Percentiles rank a stretch among this genome's conserved stretches.
phyloP scores from a whole-genome alignment of 2,888 invertebrate genomes.

The Conchocele bisecta region DNA sequence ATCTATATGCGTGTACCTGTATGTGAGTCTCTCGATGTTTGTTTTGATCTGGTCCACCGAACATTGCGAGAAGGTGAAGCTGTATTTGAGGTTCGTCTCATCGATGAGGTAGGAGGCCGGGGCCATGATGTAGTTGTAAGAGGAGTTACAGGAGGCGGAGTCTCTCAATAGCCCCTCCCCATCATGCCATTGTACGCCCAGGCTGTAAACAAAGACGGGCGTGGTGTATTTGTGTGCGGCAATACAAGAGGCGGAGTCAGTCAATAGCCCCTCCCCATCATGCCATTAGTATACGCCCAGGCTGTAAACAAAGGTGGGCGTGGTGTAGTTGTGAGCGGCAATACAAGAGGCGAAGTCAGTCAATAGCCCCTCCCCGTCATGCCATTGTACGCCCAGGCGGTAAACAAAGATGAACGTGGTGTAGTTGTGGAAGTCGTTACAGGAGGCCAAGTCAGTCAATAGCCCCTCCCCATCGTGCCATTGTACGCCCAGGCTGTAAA shows the following conservation, averaged over 20 bases:
- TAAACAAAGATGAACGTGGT: too few species aligned
- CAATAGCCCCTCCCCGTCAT: slow-evolving; percentile 62
- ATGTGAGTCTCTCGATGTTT: slow-evolving; percentile 53
- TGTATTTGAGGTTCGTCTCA: slow-evolving; percentile 60
- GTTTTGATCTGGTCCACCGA: slow-evolving; percentile 61
- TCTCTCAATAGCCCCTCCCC: slow-evolving; percentile 55
- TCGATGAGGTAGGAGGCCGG: slow-evolving; percentile 65
- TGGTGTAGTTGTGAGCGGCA: slow-evolving; percentile 61
- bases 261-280: too few species aligned
- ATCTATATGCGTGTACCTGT: too few species aligned
- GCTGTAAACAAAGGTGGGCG: too few species aligned
- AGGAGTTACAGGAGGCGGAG: slow-evolving; percentile 51
- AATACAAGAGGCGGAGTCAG: too few species aligned
- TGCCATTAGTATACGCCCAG: too few species aligned
- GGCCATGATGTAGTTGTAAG: slow-evolving; percentile 66
- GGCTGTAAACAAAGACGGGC: slow-evolving; percentile 44
- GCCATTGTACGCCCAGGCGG: slow-evolving; percentile 63
- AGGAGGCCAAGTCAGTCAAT: too few species aligned
- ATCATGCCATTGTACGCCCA: slow-evolving; percentile 65
- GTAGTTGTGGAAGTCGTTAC: too few species aligned
- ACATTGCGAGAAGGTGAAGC: slow-evolving; percentile 66
- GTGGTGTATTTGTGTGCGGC: too few species aligned
- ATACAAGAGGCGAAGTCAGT: slow-evolving; percentile 45
- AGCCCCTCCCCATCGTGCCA: too few species aligned
- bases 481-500: too few species aligned